phyloP scores from a whole-genome alignment of 1,140 invertebrate species.

The Drosophila leontia region DNA sequence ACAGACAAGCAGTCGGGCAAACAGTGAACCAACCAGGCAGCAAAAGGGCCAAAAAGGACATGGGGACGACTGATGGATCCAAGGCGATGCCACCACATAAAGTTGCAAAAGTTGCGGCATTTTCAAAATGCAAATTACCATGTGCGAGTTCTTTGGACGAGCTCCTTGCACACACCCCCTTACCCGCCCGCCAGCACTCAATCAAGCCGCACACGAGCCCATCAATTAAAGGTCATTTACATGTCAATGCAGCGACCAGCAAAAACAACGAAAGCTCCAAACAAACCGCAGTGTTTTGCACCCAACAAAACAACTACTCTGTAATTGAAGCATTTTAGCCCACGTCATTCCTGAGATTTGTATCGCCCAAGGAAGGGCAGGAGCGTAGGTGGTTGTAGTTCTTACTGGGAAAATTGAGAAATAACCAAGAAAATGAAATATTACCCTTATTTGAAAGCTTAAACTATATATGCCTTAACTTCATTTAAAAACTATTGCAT shows the following conservation, averaged over 20 bases:
- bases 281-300: conserved; percentile 50
- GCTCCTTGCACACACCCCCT: background rate
- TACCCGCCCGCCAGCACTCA: conserved; percentile 47
- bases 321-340: conserved; percentile 63
- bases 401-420: background rate
- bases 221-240: conserved; percentile 83
- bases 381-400: background rate
- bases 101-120: conserved; percentile 55
- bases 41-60: conserved; percentile 22
- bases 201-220: conserved; percentile 67
- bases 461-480: too few relatives aligned
- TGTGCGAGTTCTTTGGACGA: conserved; percentile 38
- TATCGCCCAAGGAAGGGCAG: conserved; percentile 25
- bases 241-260: conserved; percentile 70
- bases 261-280: conserved; percentile 28
- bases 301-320: conserved; percentile 30
- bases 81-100: conserved; percentile 47
- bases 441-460: too few relatives aligned
- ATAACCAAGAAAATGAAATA: too few relatives aligned
- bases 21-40: background rate
- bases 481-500: background rate
- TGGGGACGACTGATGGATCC: conserved; percentile 2
- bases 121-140: conserved; percentile 65
- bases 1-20: conserved; percentile 2
- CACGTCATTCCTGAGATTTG: conserved; percentile 68